Percentiles rank a stretch among this genome's conserved stretches.
Conservation (phyloP, 2,888 invertebrate genomes). For the Suillia variegata region DNA sequence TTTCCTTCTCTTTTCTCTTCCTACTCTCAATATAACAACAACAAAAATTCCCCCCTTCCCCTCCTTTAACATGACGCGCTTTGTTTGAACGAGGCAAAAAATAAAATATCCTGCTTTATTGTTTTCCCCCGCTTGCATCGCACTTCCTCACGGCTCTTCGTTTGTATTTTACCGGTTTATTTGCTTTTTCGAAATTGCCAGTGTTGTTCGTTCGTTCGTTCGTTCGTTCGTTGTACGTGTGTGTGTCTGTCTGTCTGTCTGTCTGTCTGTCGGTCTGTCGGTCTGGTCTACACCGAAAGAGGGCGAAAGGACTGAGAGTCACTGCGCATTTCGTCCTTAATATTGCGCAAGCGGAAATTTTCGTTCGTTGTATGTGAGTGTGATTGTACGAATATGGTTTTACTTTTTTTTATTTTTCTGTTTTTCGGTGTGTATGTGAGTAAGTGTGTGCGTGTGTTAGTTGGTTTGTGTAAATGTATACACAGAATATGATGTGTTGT, state of each 20-base stretch:
- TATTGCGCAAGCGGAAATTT: not conserved
- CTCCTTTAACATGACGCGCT: not conserved
- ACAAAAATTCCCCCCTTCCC: not conserved
- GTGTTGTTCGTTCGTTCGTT: too few species aligned
- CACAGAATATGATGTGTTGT: slow-evolving; percentile 3
- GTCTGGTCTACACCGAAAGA: too few species aligned
- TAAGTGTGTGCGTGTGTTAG: slow-evolving; percentile 4
- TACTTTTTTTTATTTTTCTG: too few species aligned
- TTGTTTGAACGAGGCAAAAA: slow-evolving; percentile 22
- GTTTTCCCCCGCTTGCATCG: not conserved
- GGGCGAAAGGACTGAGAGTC: too few species aligned
- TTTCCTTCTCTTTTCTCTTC: not conserved
- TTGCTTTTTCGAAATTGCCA: too few species aligned
- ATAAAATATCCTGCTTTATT: slow-evolving; percentile 47
- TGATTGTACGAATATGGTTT: too few species aligned
- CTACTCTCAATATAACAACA: not conserved
- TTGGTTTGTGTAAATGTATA: not conserved
- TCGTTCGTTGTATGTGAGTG: not conserved
- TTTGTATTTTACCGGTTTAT: too few species aligned
- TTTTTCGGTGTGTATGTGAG: not conserved
- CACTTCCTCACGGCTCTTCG: not conserved
- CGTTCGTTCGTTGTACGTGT: too few species aligned
- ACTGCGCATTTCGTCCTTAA: not conserved
- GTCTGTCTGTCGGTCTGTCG: not conserved
- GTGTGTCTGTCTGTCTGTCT: not conserved